Conservation (phyloP, 1,140 invertebrate species). For the Theocolax elegans region DNA sequence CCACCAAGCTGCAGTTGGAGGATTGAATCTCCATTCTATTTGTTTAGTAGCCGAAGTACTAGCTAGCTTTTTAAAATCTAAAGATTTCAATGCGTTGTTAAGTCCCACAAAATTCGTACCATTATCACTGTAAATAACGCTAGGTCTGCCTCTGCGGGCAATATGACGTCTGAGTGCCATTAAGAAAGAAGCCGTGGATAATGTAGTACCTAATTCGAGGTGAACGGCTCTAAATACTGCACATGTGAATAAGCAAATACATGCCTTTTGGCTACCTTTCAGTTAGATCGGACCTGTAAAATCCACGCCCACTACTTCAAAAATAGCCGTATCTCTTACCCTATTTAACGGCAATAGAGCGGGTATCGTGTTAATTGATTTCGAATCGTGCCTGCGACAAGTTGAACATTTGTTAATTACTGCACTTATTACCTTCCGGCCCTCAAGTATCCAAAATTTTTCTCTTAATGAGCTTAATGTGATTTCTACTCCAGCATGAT, state of each 20-base stretch:
- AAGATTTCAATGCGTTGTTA: constrained; percentile 45
- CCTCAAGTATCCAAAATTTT: constrained; percentile 33
- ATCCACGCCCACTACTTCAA: constrained; percentile 46
- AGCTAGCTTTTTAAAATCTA: too few species aligned
- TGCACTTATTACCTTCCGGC: constrained; percentile 42
- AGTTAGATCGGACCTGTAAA: constrained; percentile 46
- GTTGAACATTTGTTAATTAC: constrained; percentile 48
- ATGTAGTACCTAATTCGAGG: constrained; percentile 46
- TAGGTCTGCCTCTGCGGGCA: constrained; percentile 48
- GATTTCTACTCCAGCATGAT: constrained; percentile 44
- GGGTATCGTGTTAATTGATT: constrained; percentile 39
- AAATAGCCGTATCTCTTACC: constrained; percentile 39
- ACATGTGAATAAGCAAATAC: constrained; percentile 50
- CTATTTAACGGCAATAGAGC: constrained; percentile 44
- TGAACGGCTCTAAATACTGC: constrained; percentile 49
- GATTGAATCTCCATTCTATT: too few species aligned
- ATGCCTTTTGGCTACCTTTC: constrained; percentile 40
- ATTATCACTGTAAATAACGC: constrained; percentile 60
- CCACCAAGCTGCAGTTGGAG: too few species aligned
- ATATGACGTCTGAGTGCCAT: constrained; percentile 44
- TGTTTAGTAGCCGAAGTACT: too few species aligned
- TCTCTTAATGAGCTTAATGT: constrained; percentile 45
- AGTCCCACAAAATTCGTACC: constrained; percentile 56
- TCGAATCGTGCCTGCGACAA: constrained; percentile 48
- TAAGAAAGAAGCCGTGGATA: constrained; percentile 44